Percentiles rank a stretch among this genome's conserved stretches.
Evolutionary conservation across 2,797 vertebrate species (phyloP).

Genomic region (Coendou prehensilis): DNA sequence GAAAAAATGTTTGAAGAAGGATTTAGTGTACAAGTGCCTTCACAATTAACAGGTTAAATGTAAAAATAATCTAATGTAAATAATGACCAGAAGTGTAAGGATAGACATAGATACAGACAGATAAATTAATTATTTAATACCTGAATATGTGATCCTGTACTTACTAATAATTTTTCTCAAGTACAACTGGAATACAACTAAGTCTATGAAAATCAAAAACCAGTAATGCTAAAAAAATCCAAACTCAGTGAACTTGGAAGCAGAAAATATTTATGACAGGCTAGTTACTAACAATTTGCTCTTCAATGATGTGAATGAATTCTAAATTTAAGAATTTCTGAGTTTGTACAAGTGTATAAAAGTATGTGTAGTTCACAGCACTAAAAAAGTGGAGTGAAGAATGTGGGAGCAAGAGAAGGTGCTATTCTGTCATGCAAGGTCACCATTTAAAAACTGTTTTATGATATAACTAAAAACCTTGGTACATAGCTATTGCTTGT

Average conservation of each 20-base stretch:
- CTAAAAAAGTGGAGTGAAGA: not conserved
- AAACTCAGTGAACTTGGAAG: not conserved
- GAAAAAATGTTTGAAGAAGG: not conserved
- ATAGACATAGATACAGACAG: not conserved
- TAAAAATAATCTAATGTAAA: not conserved
- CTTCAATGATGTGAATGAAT: not conserved
- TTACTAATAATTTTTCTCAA: not conserved
- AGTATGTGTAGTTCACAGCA: not conserved
- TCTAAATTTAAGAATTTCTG: not conserved
- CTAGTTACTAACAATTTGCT: not conserved
- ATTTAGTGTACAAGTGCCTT: not conserved
- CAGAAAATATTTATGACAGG: not conserved
- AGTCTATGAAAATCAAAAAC: not conserved
- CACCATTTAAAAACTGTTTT: not conserved
- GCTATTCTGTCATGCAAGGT: not conserved
- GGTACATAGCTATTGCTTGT: not conserved
- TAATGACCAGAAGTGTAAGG: not conserved
- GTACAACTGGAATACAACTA: not conserved
- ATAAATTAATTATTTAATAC: not conserved
- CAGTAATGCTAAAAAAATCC: not conserved
- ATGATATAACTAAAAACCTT: not conserved
- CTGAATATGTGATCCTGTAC: not conserved
- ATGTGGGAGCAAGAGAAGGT: not conserved
- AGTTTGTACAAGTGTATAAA: not conserved
- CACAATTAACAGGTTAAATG: not conserved